Conservation (phyloP, 2,113 vertebrate species). For the Drymodes brunneopygia region DNA sequence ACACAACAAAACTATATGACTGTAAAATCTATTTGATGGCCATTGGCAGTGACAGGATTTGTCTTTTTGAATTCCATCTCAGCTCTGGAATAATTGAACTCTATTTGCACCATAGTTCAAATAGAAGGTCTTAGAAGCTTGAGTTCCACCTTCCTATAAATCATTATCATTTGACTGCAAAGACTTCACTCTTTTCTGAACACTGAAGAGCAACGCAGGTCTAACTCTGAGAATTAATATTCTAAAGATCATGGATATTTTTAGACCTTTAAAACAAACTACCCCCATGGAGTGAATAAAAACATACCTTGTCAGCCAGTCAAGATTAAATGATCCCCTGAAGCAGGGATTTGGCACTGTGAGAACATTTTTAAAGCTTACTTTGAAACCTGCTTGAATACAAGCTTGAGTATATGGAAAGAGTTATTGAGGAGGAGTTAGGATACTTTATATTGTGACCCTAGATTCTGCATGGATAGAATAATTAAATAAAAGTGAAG, state of each 20-base stretch:
- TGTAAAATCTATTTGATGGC: conserved; percentile 25
- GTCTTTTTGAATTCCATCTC: conserved; percentile 39
- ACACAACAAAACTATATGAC: not conserved
- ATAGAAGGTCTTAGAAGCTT: not conserved
- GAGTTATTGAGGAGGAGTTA: not conserved
- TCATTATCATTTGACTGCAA: conserved; percentile 16
- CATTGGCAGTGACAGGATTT: conserved; percentile 40
- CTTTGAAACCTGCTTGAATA: not conserved
- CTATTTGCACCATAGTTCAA: not conserved
- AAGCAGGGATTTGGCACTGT: not conserved
- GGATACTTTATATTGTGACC: not conserved
- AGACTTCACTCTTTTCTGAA: not conserved
- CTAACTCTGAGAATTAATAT: not conserved
- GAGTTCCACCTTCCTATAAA: conserved; percentile 23
- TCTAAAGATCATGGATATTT: not conserved
- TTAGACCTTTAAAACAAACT: not conserved
- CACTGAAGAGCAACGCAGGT: not conserved
- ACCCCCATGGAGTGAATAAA: not conserved
- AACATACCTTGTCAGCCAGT: not conserved
- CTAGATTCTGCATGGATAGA: not conserved
- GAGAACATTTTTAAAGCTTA: not conserved
- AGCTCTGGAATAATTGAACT: conserved; percentile 23
- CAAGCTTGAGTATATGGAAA: not conserved
- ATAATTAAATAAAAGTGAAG: not conserved
- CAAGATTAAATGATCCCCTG: not conserved